A percentile compares a stretch with the other conserved stretches of the same genome.
Conservation (phyloP, 64 coral and sea anemone species). For the Pocillopora verrucosa region DNA sequence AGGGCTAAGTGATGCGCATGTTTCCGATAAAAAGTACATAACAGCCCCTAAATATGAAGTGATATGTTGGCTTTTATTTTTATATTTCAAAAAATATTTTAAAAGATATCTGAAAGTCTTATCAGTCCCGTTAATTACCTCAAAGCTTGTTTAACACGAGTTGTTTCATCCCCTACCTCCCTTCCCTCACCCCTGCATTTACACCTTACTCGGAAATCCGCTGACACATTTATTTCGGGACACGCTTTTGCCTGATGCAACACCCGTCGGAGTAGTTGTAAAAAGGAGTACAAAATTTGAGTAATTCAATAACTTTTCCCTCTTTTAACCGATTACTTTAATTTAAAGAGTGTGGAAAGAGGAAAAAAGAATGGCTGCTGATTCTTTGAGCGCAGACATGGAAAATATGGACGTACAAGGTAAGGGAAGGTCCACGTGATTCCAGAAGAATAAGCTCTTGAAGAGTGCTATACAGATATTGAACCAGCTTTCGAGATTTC, state of each 20-base stretch:
- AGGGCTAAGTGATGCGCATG: neutral
- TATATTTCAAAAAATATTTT: too few relatives aligned
- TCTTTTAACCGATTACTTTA: neutral
- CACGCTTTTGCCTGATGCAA: slow-evolving; percentile 6
- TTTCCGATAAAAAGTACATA: neutral
- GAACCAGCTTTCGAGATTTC: too few relatives aligned
- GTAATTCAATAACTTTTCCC: neutral
- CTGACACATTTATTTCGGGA: neutral
- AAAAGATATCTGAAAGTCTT: too few relatives aligned
- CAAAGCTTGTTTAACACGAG: too few relatives aligned
- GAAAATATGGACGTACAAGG: slow-evolving; percentile 38
- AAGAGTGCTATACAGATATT: too few relatives aligned
- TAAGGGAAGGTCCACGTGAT: neutral
- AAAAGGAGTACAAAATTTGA: neutral
- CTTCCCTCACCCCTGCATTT: neutral
- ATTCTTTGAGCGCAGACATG: slow-evolving; percentile 28
- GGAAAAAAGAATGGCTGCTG: neutral
- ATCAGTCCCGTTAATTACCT: too few relatives aligned
- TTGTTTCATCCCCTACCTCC: too few relatives aligned
- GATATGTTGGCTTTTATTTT: too few relatives aligned
- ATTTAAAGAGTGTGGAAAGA: neutral
- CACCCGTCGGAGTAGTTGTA: neutral
- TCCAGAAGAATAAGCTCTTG: too few relatives aligned
- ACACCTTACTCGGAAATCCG: neutral
- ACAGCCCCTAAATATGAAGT: too few relatives aligned